Evolutionary conservation across 2,888 invertebrate species (phyloP).

Genomic region (Clusia tigrina): DNA sequence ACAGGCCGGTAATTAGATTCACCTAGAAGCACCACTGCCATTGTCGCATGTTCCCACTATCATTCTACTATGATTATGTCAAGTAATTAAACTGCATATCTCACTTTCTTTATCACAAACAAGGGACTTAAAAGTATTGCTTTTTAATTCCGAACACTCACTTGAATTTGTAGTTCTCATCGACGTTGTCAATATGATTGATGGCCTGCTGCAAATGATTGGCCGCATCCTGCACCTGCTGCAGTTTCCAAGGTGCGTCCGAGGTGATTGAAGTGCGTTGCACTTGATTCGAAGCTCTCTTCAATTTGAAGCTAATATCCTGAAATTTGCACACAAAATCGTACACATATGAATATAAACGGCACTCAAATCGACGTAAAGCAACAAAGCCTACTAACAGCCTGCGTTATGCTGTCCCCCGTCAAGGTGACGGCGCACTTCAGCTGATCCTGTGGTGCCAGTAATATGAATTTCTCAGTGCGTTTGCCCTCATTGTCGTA

Average conservation of each 20-base stretch:
- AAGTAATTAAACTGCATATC: too few species aligned
- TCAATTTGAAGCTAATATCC: conserved; percentile 84
- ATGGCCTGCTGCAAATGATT: conserved; percentile 91
- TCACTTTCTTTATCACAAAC: too few species aligned
- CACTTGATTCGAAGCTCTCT: conserved; percentile 81
- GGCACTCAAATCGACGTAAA: not conserved
- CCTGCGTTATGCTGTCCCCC: conserved; percentile 91
- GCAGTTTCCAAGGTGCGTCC: conserved; percentile 90
- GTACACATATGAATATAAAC: not conserved
- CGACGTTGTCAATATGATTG: conserved; percentile 83
- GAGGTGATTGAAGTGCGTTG: conserved; percentile 84
- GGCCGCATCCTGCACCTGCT: conserved; percentile 91
- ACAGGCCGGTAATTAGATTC: too few species aligned
- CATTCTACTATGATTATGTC: too few species aligned
- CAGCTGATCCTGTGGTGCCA: conserved; percentile 82
- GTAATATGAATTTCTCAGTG: conserved; percentile 84
- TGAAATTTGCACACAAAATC: conserved; percentile 50
- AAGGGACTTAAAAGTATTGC: not conserved
- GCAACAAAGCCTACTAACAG: conserved; percentile 67
- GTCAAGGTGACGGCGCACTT: conserved; percentile 90
- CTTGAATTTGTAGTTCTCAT: conserved; percentile 81
- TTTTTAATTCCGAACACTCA: conserved; percentile 54
- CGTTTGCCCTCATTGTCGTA: conserved; percentile 82
- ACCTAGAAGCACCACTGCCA: too few species aligned
- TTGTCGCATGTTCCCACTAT: too few species aligned